Conservation (phyloP, 2,797 vertebrate genomes). For the Gallinago nigripennis region DNA sequence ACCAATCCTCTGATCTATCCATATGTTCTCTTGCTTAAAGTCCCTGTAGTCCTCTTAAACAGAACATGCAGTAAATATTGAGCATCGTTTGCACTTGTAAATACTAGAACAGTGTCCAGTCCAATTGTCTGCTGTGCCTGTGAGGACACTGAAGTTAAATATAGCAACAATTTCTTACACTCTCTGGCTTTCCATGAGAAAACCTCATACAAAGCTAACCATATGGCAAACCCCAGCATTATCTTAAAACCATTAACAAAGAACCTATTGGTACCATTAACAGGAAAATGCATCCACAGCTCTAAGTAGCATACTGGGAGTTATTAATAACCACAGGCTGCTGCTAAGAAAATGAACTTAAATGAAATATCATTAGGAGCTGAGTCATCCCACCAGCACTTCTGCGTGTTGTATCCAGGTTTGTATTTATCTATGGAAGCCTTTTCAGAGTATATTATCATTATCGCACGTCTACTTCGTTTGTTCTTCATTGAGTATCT, state of each 20-base stretch:
- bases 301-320: not conserved
- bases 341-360: constrained; percentile 38
- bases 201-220: constrained; percentile 14
- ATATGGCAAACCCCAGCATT: constrained; percentile 52
- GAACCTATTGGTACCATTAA: constrained; percentile 18
- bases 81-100: not conserved
- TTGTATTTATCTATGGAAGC: not conserved
- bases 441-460: not conserved
- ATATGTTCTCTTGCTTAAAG: constrained; percentile 8
- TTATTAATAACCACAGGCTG: constrained; percentile 39
- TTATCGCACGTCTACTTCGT: not conserved
- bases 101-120: not conserved
- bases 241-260: constrained; percentile 47
- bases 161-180: constrained; percentile 58
- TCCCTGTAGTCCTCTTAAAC: constrained; percentile 5
- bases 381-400: not conserved
- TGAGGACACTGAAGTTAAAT: constrained; percentile 50
- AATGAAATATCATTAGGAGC: constrained; percentile 26
- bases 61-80: not conserved
- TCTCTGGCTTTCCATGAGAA: constrained; percentile 40
- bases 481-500: not conserved
- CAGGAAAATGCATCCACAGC: not conserved
- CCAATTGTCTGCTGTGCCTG: not conserved
- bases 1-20: constrained; percentile 13
- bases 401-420: not conserved